Base-by-base conservation (phyloP, 1,140 invertebrate species). In the Matsumurasca onukii region DNA sequence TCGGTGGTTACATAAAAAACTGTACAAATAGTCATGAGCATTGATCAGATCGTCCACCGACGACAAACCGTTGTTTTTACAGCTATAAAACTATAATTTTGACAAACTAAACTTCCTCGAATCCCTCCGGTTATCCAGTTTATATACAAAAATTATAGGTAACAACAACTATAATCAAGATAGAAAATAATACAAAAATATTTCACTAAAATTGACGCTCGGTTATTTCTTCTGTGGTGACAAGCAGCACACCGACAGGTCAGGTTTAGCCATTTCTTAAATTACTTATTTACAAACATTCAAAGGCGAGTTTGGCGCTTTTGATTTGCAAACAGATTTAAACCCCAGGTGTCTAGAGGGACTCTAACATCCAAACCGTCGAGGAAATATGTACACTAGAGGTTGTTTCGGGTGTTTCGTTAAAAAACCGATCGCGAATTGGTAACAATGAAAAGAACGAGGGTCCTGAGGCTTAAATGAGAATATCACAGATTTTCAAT, bases 401-500 rank as follows among this genome's bases (percentile, higher is more conserved):
- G 22, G 30, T 29, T 5, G 30, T 22, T 59, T 27, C 55, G 30
- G n/a, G 30, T 27, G 3, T 5, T 59, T 27, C 25, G 17, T 39
- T 17, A 39, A 5, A 9, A n/a, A 9, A 17, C 25, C 13, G 25
- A 59, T 27, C 55, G 25, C 15, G 30, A 59, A 59, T 39, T 27
- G n/a, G 24, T 51, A 51, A 20, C 9, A 20, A 51, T 51, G 30
- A 59, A 59, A 59, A 59, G 22, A 59, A 59, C 15, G 12, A 13
- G 2, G 30, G 15, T 5, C 55, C 55, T 59, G 55, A 59, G 55
- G 55, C 24, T 59, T 59, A 59, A 59, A 59, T 59, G 55, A 59
- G 55, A 24, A 59, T 59, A 59, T 59, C 55, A 59, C 55, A 59
- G 55, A 59, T 59, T 59, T 59, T 59, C 55, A 59, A 59, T 27